Conservation (phyloP, 2,797 vertebrate species). For the Trematomus bernacchii region DNA sequence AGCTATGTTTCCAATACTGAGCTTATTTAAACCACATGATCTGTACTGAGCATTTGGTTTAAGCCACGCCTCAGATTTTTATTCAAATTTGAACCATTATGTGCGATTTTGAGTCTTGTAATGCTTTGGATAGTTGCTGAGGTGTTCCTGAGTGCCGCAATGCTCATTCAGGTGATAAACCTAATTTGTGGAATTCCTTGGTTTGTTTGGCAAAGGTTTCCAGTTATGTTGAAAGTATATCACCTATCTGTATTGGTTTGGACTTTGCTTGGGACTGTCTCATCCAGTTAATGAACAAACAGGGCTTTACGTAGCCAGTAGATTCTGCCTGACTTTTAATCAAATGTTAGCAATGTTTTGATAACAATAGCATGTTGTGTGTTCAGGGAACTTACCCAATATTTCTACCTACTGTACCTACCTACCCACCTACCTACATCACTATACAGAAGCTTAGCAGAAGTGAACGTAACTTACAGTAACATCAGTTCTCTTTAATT, state of each 20-base stretch:
- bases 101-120: background rate
- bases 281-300: background rate
- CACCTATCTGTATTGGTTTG: background rate
- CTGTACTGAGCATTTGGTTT: background rate
- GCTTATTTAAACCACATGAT: background rate
- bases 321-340: background rate
- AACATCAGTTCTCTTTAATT: no score
- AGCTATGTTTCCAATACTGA: background rate
- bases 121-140: background rate
- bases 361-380: background rate
- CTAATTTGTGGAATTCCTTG: background rate
- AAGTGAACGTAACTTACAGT: no score
- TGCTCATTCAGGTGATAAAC: background rate
- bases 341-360: background rate
- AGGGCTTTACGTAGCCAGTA: background rate
- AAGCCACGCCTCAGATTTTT: background rate
- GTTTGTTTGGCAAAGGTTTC: background rate
- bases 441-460: no score
- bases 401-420: no score
- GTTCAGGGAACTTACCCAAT: background rate
- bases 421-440: no score
- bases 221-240: background rate
- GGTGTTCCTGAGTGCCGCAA: background rate
- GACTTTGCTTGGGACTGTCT: background rate
- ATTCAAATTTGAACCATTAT: background rate